phyloP scores from a whole-genome alignment of 2,113 vertebrate species.

The Clarias batrachus region DNA sequence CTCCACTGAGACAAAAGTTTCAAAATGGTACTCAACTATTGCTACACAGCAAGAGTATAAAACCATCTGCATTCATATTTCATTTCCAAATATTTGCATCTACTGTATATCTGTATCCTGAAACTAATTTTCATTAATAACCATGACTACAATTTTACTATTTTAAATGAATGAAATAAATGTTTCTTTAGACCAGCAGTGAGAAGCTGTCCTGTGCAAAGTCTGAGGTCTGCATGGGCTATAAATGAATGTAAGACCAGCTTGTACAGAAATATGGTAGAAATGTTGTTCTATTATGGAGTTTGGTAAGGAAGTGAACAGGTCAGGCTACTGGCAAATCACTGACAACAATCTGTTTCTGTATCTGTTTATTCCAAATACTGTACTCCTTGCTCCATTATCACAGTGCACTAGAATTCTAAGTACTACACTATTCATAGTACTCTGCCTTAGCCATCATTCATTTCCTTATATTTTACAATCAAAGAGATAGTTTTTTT shows the following conservation, averaged over 20 bases:
- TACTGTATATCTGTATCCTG: neutral
- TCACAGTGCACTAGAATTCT: neutral
- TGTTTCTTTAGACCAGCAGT: neutral
- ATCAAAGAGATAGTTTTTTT: no score
- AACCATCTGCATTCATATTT: neutral
- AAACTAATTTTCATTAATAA: neutral
- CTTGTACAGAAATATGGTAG: neutral
- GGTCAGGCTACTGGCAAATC: neutral
- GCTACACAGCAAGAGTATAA: neutral
- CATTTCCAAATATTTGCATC: neutral
- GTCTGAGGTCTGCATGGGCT: neutral
- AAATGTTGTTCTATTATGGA: neutral
- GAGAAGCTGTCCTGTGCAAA: neutral
- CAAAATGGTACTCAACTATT: neutral
- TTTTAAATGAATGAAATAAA: neutral
- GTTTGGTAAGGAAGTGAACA: neutral
- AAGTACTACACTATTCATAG: neutral
- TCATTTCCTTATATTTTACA: no score
- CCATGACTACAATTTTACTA: neutral
- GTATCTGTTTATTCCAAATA: conserved; percentile 1
- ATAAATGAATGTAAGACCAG: neutral
- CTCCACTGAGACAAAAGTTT: conserved; percentile 15
- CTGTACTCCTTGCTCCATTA: neutral
- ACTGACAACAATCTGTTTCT: neutral
- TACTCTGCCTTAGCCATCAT: no score